Evolutionary conservation across 1,140 invertebrate genomes (phyloP).

Genomic region (Meloidogyne hapla): DNA sequence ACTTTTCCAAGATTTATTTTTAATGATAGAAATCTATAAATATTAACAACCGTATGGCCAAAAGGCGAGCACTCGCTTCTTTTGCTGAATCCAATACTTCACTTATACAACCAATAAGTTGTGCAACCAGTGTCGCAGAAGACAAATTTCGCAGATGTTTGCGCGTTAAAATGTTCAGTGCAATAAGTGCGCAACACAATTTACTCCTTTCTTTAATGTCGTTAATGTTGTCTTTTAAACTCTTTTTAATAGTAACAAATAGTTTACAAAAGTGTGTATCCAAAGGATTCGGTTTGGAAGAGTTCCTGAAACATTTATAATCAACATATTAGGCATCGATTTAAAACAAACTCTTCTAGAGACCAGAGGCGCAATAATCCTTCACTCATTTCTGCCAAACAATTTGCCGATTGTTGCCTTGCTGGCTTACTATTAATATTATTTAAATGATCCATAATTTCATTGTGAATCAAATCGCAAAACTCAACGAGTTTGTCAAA

Average conservation of each 20-base stretch:
- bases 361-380: slow-evolving; percentile 7
- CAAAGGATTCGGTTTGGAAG: slow-evolving; percentile 2
- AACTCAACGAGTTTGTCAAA: slow-evolving; percentile 10
- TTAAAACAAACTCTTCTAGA: slow-evolving; percentile 5
- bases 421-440: slow-evolving; percentile 10
- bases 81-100: slow-evolving; percentile 19
- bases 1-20: too few species aligned
- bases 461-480: slow-evolving; percentile 9
- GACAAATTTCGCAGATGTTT: slow-evolving; percentile 34
- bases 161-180: slow-evolving; percentile 40
- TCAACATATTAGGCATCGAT: neutral
- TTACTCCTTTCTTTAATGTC: too few species aligned
- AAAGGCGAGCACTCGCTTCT: slow-evolving; percentile 20
- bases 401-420: slow-evolving; percentile 10
- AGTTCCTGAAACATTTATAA: neutral
- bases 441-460: slow-evolving; percentile 14
- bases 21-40: neutral
- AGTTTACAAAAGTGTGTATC: neutral
- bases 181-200: slow-evolving; percentile 29
- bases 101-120: slow-evolving; percentile 18
- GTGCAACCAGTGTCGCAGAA: slow-evolving; percentile 31
- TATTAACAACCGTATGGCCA: slow-evolving; percentile 29
- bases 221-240: neutral
- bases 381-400: slow-evolving; percentile 16
- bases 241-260: neutral